phyloP scores from a whole-genome alignment of 2,113 vertebrate species.

The Campylomormyrus numenius region DNA sequence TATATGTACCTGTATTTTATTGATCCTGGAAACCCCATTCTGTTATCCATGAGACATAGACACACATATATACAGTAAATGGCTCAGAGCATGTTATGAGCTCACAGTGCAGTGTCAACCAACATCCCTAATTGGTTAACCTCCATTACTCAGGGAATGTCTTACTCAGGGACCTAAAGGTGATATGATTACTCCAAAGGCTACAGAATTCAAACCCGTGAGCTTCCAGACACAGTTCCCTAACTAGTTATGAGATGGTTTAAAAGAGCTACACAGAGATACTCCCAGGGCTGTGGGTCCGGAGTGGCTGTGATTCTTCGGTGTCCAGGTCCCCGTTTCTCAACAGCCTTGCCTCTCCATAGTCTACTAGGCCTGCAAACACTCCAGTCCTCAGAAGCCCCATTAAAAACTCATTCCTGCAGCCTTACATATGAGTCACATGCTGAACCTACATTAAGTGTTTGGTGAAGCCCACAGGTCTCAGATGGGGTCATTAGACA shows the following conservation, averaged over 20 bases:
- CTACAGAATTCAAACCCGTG: neutral
- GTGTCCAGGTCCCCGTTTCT: neutral
- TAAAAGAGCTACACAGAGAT: neutral
- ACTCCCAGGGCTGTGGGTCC: neutral
- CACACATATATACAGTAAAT: neutral
- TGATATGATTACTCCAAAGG: neutral
- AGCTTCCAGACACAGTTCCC: neutral
- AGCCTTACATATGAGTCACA: neutral
- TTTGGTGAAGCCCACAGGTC: neutral
- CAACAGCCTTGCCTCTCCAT: neutral
- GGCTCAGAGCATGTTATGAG: neutral
- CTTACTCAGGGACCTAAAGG: neutral
- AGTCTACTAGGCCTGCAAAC: neutral
- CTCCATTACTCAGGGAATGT: neutral
- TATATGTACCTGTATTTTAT: neutral
- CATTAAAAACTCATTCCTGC: neutral
- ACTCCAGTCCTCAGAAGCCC: neutral
- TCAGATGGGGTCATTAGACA: constrained; percentile 5
- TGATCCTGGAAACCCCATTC: neutral
- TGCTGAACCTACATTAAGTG: neutral
- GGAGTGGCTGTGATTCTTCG: neutral
- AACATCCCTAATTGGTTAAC: neutral
- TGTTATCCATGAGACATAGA: neutral
- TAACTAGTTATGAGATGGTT: neutral
- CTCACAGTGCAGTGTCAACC: neutral